A percentile compares a stretch with the other conserved stretches of the same genome.
Conservation (phyloP, 2,797 vertebrate species). For the Artibeus lituratus region DNA sequence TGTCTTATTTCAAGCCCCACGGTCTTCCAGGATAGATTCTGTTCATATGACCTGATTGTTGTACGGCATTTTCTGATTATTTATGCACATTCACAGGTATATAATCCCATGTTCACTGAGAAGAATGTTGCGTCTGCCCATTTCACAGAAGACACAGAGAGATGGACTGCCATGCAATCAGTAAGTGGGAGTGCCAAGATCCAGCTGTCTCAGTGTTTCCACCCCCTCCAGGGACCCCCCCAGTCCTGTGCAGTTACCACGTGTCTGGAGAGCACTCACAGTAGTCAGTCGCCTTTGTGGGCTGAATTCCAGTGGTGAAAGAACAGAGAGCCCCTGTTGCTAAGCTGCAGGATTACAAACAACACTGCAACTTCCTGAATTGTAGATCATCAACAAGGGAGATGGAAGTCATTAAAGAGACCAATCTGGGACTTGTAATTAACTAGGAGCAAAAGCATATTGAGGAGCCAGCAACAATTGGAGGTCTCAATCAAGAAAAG, state of each 20-base stretch:
- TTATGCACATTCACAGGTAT: not conserved
- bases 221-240: not conserved
- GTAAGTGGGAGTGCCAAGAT: not conserved
- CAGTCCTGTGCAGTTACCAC: rapidly evolving
- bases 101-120: not conserved
- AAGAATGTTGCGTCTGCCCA: not conserved
- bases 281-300: not conserved
- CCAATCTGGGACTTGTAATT: conserved; percentile 75
- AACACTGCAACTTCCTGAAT: conserved; percentile 72
- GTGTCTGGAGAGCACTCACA: not conserved
- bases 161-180: not conserved
- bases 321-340: conserved; percentile 4
- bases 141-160: not conserved
- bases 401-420: conserved; percentile 74
- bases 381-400: conserved; percentile 78
- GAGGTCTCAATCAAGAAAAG: conserved; percentile 68
- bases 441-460: conserved; percentile 78
- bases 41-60: not conserved
- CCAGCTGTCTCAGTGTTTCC: not conserved
- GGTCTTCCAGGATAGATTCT: not conserved
- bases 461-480: conserved; percentile 54
- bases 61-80: not conserved
- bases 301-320: not conserved
- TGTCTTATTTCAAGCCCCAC: not conserved
- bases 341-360: conserved; percentile 67